Evolutionary conservation across 2,113 vertebrate genomes (phyloP).

Genomic region (Neodon shergylaensis): DNA sequence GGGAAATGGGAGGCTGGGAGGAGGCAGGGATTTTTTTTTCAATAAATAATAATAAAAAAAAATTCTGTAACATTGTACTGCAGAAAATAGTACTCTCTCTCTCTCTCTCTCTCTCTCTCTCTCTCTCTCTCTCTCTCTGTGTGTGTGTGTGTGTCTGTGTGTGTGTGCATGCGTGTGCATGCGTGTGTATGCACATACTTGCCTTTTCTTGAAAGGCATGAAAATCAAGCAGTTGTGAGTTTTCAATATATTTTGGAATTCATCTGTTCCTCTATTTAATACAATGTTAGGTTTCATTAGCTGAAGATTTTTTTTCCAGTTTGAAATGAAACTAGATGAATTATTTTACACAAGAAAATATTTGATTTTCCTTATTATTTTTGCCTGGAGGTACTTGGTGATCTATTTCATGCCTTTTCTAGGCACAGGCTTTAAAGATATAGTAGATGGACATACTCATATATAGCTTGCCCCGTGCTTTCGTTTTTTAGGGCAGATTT

Average conservation of each 20-base stretch:
- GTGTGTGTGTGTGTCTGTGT: too few species aligned
- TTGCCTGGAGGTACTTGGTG: constrained; percentile 64
- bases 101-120: not conserved
- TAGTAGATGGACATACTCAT: constrained; percentile 64
- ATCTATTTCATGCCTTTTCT: constrained; percentile 72
- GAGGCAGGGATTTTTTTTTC: too few species aligned
- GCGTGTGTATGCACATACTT: not conserved
- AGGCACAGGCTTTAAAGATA: constrained; percentile 69
- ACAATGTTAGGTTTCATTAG: constrained; percentile 49
- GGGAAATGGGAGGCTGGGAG: too few species aligned
- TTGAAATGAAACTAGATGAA: constrained; percentile 56
- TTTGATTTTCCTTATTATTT: constrained; percentile 63
- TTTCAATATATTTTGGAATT: not conserved
- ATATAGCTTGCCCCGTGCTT: constrained; percentile 47
- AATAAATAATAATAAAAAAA: too few species aligned
- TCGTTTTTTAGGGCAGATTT: constrained; percentile 8
- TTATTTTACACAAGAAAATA: constrained; percentile 52
- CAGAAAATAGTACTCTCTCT: not conserved
- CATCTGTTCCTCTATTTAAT: constrained; percentile 24
- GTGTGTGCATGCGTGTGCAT: too few species aligned
- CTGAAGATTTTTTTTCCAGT: constrained; percentile 64
- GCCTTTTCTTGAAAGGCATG: not conserved
- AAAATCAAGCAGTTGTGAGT: constrained; percentile 28
- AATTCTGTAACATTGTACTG: not conserved
- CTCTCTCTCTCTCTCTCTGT: not conserved